Percentiles rank a stretch among this genome's conserved stretches.
phyloP scores from a whole-genome alignment of 2,113 vertebrate species.

The Corydoras maculifer region DNA sequence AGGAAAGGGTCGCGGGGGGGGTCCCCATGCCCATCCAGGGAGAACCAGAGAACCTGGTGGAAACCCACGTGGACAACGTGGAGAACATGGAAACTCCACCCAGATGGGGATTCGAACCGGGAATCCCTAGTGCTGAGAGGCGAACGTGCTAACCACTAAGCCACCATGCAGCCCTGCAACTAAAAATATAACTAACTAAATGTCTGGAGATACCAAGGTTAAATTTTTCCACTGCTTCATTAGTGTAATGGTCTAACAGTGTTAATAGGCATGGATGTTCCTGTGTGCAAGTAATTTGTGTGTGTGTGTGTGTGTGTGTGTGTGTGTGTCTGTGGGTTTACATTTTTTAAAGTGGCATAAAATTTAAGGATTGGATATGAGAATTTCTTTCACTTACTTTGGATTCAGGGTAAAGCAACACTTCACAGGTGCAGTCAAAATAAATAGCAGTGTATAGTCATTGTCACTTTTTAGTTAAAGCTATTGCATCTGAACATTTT shows the following conservation, averaged over 20 bases:
- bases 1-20: too few relatives aligned
- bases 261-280: background rate
- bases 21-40: too few relatives aligned
- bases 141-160: too few relatives aligned
- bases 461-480: background rate
- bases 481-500: background rate
- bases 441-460: conserved; percentile 27
- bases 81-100: too few relatives aligned
- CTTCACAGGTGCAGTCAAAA: conserved; percentile 25
- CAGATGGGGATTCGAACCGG: too few relatives aligned
- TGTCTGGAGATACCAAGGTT: background rate
- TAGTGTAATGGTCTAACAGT: conserved; percentile 5
- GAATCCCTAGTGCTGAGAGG: too few relatives aligned
- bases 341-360: conserved; percentile 12
- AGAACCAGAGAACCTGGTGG: too few relatives aligned
- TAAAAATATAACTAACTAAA: background rate
- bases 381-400: conserved; percentile 34
- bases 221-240: background rate
- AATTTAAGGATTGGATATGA: conserved; percentile 18
- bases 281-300: background rate
- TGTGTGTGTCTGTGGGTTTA: conserved; percentile 8
- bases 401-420: conserved; percentile 20
- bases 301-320: conserved; percentile 3
- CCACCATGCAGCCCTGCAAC: background rate
- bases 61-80: too few relatives aligned